Evolutionary conservation across 2,797 vertebrate species (phyloP).

Genomic region (Clarias fuscus): DNA sequence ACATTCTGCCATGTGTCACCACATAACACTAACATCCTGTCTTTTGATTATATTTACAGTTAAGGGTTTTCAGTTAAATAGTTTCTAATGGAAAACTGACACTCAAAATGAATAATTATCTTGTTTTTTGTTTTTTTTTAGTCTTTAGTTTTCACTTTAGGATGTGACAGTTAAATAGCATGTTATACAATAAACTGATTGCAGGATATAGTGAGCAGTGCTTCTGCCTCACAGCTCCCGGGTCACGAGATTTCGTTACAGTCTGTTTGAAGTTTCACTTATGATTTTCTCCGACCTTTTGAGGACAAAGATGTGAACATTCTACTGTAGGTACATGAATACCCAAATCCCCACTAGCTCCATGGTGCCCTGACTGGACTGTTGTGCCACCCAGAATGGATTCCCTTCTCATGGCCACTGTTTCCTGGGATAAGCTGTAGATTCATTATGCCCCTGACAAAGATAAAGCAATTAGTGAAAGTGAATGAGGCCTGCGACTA

Average conservation of each 20-base stretch:
- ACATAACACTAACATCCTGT: background rate
- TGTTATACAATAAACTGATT: background rate
- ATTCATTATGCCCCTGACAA: background rate
- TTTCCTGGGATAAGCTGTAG: background rate
- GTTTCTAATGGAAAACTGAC: background rate
- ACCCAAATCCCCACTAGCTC: background rate
- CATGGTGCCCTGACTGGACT: background rate
- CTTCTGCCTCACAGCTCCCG: background rate
- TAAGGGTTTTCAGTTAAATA: background rate
- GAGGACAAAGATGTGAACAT: background rate
- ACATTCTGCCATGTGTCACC: conserved; percentile 19
- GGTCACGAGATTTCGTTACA: background rate
- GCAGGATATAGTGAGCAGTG: background rate
- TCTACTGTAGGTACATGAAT: background rate
- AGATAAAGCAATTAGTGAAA: background rate
- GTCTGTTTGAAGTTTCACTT: background rate
- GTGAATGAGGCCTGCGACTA: background rate
- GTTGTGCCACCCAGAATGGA: background rate
- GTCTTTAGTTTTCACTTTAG: background rate
- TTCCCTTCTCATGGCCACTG: background rate
- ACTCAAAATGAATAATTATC: background rate
- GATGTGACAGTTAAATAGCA: background rate
- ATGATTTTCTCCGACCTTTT: background rate
- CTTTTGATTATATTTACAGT: background rate
- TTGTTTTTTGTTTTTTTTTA: too few relatives aligned